A percentile compares a stretch with the other conserved stretches of the same genome.
Conservation (phyloP, 2,797 vertebrate genomes). For the Cryptoprocta ferox region DNA sequence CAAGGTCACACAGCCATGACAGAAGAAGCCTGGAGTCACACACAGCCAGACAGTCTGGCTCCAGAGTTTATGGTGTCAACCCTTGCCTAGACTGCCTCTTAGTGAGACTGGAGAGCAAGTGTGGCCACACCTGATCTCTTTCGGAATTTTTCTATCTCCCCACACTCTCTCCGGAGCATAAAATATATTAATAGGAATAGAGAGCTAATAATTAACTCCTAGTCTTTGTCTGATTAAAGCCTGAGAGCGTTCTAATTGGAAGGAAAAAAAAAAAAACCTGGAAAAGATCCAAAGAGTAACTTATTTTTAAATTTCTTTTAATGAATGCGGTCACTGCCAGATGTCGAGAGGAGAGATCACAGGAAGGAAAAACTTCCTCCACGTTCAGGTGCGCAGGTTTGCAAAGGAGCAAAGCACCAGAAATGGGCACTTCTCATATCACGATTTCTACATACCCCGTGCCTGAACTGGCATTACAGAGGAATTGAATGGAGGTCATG, state of each 20-base stretch:
- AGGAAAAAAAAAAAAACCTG: neutral
- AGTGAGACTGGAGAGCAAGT: neutral
- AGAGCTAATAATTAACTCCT: conserved; percentile 64
- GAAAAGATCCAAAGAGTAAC: neutral
- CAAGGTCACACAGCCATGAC: neutral
- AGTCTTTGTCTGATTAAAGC: conserved; percentile 19
- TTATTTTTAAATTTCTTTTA: neutral
- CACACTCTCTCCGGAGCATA: neutral
- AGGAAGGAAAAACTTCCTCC: neutral
- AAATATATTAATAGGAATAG: neutral
- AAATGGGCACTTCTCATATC: neutral
- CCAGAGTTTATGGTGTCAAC: neutral
- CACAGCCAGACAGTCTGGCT: neutral
- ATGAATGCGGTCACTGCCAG: neutral
- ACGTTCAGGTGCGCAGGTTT: neutral
- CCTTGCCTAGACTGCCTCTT: neutral
- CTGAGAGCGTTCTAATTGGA: conserved; percentile 22
- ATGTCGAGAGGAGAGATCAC: neutral
- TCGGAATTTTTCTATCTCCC: neutral
- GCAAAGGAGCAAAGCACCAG: neutral
- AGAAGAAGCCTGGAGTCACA: neutral
- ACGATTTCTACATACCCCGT: neutral
- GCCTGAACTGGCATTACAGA: neutral
- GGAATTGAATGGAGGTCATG: neutral
- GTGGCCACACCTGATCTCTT: neutral